These are phyloP conservation scores for Lepidurus apus DNA, from an alignment of 1,140 invertebrate genomes.

Conservation along the genomic window DNA sequence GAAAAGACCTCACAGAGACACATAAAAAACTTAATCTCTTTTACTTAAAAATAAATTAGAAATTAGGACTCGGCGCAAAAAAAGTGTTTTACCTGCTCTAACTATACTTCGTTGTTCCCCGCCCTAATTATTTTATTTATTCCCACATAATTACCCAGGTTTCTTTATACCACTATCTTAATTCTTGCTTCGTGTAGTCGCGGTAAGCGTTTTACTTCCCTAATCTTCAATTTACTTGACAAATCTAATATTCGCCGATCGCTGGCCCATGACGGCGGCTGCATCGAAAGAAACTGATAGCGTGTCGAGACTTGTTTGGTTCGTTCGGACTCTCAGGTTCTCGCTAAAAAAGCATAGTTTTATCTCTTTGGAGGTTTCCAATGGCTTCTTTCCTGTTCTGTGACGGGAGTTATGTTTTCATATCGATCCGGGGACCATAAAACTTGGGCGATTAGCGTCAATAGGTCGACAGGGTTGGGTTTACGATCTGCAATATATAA, in stretches of 20 bases:
- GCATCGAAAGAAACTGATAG: conserved; percentile 15
- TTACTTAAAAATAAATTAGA: background rate
- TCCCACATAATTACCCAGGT: background rate
- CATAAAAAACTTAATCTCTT: background rate
- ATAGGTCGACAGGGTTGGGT: background rate
- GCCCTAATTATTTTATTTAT: background rate
- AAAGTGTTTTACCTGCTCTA: background rate
- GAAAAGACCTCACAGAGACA: conserved; percentile 14
- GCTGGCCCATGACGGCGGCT: background rate
- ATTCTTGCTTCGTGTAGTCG: background rate
- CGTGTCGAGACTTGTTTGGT: background rate
- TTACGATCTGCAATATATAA: background rate
- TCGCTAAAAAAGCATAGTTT: background rate
- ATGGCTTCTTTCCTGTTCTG: background rate
- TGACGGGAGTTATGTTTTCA: background rate
- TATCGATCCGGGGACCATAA: background rate
- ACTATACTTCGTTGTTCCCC: background rate
- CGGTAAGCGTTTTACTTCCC: background rate
- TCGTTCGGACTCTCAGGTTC: background rate
- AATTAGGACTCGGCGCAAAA: background rate
- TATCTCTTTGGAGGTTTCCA: background rate
- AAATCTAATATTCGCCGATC: background rate
- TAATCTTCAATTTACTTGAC: background rate
- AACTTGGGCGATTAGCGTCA: background rate
- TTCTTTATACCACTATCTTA: background rate